Conservation (phyloP, 64 coral and sea anemone genomes). For the Montipora foliosa region DNA sequence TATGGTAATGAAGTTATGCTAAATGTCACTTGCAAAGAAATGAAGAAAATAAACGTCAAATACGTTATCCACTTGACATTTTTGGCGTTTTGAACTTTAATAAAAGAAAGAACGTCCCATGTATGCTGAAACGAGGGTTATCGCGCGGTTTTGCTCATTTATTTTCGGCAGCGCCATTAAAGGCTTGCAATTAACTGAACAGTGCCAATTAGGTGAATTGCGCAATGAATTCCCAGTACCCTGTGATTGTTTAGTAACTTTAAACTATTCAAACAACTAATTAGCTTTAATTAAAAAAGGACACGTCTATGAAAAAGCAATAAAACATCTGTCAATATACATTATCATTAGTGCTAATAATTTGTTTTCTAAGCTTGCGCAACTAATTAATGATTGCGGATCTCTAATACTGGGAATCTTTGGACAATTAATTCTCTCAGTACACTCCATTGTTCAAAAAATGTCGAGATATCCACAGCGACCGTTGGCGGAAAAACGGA, state of each 20-base stretch:
- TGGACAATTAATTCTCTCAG: background rate
- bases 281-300: background rate
- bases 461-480: slow-evolving; percentile 36
- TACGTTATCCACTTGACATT: too few relatives aligned
- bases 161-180: background rate
- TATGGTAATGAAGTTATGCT: background rate
- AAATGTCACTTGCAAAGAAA: background rate
- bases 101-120: background rate
- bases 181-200: background rate
- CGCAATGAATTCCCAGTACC: background rate
- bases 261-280: background rate
- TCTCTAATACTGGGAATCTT: too few relatives aligned
- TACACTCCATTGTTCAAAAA: background rate
- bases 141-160: background rate
- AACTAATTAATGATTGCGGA: background rate
- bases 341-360: background rate
- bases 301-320: background rate
- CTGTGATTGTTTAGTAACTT: background rate
- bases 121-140: background rate
- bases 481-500: background rate
- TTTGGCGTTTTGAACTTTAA: too few relatives aligned
- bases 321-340: background rate
- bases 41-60: too few relatives aligned
- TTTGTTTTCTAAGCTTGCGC: slow-evolving; percentile 1
- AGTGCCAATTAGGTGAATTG: background rate